phyloP scores from a whole-genome alignment of 2,113 vertebrate genomes.

The Mustela lutreola region DNA sequence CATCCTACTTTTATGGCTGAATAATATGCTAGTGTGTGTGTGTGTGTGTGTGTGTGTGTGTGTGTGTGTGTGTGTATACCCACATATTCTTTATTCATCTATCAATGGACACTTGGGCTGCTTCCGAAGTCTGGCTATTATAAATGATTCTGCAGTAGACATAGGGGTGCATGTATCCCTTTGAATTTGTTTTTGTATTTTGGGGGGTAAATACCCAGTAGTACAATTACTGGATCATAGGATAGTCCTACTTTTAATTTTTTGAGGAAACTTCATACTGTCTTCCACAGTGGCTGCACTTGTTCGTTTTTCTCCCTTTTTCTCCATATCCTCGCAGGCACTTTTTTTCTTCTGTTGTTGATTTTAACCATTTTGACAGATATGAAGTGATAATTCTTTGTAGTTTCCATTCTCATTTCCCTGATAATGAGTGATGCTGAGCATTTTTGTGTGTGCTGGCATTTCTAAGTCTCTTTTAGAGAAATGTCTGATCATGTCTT shows the following conservation, averaged over 20 bases:
- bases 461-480: neutral
- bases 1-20: neutral
- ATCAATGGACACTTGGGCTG: neutral
- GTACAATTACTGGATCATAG: neutral
- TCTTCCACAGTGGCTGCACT: neutral
- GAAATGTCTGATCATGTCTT: neutral
- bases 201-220: neutral
- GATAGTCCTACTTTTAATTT: neutral
- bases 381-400: neutral
- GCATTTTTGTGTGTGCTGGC: neutral
- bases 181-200: neutral
- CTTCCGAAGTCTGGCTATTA: neutral
- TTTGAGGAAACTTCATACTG: neutral
- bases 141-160: neutral
- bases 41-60: neutral
- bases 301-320: neutral
- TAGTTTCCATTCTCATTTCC: conserved; percentile 36
- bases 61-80: neutral
- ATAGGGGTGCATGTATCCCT: neutral
- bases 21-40: neutral
- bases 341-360: neutral
- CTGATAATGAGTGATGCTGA: neutral
- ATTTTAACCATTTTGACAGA: neutral
- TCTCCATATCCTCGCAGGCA: neutral
- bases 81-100: neutral